phyloP scores from a whole-genome alignment of 2,113 vertebrate species.

The Tretioscincus oriximinensis region DNA sequence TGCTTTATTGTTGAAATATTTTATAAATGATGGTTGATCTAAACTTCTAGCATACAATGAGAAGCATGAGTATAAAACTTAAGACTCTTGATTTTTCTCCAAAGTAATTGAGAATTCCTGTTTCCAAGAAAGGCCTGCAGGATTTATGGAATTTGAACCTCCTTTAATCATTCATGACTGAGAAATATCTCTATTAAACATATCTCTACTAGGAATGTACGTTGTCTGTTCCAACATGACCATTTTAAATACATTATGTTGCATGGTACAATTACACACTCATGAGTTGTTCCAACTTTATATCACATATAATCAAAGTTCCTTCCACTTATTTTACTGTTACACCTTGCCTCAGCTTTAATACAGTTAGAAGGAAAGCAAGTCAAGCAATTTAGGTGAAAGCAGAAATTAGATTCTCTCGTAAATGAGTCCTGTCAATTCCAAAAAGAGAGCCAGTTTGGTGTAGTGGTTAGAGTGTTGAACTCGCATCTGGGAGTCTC shows the following conservation, averaged over 20 bases:
- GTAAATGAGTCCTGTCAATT: constrained; percentile 22
- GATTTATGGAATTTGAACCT: constrained; percentile 22
- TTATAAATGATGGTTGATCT: not conserved
- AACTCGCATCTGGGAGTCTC: no score
- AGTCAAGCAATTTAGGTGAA: constrained; percentile 19
- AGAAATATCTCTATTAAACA: constrained; percentile 1
- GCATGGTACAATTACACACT: not conserved
- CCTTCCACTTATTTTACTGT: not conserved
- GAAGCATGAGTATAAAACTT: not conserved
- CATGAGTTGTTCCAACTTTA: not conserved
- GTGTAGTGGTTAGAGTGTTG: no score
- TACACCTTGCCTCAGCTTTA: constrained; percentile 22
- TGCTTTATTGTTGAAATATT: not conserved
- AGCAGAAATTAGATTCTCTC: constrained; percentile 22
- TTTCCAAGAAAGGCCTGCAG: not conserved
- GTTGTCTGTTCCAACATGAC: constrained; percentile 7
- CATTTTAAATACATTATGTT: not conserved
- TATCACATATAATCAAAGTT: constrained; percentile 21
- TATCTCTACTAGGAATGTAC: not conserved
- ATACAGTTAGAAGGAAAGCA: constrained; percentile 10
- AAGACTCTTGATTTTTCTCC: not conserved
- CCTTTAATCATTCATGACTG: not conserved
- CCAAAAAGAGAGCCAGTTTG: no score
- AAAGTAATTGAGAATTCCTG: not conserved
- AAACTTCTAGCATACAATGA: not conserved